Evolutionary conservation across 1,140 invertebrate species (phyloP), one percentile per base, ranked within the genome.

Genomic region (Drosophila paulistorum): DNA sequence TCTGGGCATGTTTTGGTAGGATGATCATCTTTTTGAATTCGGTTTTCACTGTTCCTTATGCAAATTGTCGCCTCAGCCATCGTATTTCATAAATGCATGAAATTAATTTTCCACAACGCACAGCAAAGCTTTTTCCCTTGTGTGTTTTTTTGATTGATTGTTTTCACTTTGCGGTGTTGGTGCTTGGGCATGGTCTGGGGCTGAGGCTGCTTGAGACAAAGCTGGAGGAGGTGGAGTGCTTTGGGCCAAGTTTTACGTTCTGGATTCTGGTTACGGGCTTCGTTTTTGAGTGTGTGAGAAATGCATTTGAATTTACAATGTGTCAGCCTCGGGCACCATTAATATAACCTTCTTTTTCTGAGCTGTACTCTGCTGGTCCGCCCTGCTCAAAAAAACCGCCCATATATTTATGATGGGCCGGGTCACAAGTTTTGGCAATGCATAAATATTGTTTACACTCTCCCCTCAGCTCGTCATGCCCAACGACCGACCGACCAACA

Each of bases 301-400:
- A 87, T 87, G 84, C 83, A 87, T 89, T 87, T 87, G 77, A 87
- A 87, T 89, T 87, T 87, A 87, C 83, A 86, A 82, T 86, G 83
- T 87, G 83, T 87, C 82, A 85, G 79, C 45, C 39, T 73, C 58
- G 14, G 59, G 73, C 73, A 71, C 83, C 83, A 89, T 87, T 89
- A 87, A 87, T 86, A 86, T 83, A 80, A 80, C 74, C 45, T 57
- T 64, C 58, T 41, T 51, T 51, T 51, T 51, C 17, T 48, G 14
- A 17, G 35, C 41, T 65, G 55, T 57, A 37, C 48, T 23, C 20
- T 14, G 48, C 37, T 61, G 51, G 30, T 23, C n/a, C 30, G 51
- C 17, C 55, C 54, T 69, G 17, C 17, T 37, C 45, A 51, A 23
- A 51, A 17, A 51, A 23, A 33, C 39, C 26, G 14, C 23, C 39